These are phyloP conservation scores for Gymnothorax javanicus DNA, from an alignment of 2,797 vertebrate genomes.

Conservation along the genomic window DNA sequence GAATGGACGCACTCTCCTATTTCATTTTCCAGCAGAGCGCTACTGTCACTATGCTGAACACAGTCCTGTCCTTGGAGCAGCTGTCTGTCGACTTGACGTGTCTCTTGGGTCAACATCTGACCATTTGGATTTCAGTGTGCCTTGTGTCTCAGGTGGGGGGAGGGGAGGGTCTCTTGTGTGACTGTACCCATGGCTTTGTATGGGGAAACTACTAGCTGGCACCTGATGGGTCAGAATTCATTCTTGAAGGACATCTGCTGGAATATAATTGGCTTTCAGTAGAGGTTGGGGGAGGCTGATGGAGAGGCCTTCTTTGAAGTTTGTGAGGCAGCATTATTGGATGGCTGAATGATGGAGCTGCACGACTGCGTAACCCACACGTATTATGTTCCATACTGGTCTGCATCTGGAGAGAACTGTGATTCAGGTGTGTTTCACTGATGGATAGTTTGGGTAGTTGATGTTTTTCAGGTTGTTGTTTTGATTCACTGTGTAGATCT, in stretches of 20 bases:
- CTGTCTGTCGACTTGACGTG: neutral
- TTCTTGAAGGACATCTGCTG: neutral
- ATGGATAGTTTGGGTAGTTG: neutral
- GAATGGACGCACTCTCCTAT: neutral
- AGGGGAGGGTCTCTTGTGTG: neutral
- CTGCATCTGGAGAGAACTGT: neutral
- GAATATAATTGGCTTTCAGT: neutral
- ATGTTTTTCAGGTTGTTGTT: conserved; percentile 1
- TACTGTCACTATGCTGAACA: neutral
- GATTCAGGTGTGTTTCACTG: neutral
- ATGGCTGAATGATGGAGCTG: neutral
- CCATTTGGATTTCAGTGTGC: neutral
- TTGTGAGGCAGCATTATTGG: neutral
- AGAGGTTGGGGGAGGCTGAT: neutral
- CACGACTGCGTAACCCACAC: neutral
- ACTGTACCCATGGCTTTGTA: neutral
- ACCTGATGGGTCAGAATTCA: neutral
- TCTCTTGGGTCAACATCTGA: neutral
- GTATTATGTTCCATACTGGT: neutral
- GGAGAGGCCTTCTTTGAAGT: neutral
- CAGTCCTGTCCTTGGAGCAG: neutral
- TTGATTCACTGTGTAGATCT: conserved; percentile 21
- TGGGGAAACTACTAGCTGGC: neutral
- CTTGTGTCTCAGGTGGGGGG: neutral
- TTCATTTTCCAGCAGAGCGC: neutral